Conservation (phyloP, 2,797 vertebrate genomes). For the Craterocephalus amniculus region DNA sequence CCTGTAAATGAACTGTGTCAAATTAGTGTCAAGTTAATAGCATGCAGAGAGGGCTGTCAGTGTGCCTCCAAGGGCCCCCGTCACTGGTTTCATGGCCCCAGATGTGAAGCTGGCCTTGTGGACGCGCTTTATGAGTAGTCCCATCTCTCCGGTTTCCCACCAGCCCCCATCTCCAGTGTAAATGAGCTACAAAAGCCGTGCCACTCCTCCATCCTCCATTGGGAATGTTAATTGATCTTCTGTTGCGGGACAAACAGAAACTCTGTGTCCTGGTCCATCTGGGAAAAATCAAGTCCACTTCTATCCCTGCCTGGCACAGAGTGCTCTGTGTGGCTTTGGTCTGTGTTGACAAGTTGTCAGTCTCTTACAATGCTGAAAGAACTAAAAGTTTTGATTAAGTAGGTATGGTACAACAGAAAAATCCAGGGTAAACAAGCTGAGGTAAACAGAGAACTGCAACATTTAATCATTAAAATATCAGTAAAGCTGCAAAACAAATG, state of each 20-base stretch:
- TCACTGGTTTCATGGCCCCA: slow-evolving; percentile 58
- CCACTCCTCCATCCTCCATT: slow-evolving; percentile 57
- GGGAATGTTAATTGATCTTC: slow-evolving; percentile 77
- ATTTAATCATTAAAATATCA: neutral
- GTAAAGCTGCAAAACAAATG: neutral
- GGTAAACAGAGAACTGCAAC: neutral
- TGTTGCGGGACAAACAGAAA: slow-evolving; percentile 73
- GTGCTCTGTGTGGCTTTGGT: slow-evolving; percentile 19
- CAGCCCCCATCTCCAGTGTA: slow-evolving; percentile 64
- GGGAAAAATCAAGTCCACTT: slow-evolving; percentile 68
- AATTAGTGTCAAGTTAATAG: slow-evolving; percentile 63
- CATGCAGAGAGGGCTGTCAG: slow-evolving; percentile 51
- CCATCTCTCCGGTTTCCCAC: slow-evolving; percentile 66
- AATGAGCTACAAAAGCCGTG: slow-evolving; percentile 65
- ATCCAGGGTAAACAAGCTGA: neutral
- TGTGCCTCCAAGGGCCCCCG: slow-evolving; percentile 48
- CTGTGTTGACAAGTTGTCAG: slow-evolving; percentile 37
- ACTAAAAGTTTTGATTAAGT: slow-evolving; percentile 30
- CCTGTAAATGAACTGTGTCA: slow-evolving; percentile 45
- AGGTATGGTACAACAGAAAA: neutral
- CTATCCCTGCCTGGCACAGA: slow-evolving; percentile 39
- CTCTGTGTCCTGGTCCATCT: slow-evolving; percentile 70
- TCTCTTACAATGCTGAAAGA: slow-evolving; percentile 1
- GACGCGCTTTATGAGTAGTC: slow-evolving; percentile 58
- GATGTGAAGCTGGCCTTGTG: slow-evolving; percentile 70